Evolutionary conservation across 1,140 invertebrate genomes (phyloP), one percentile per base, ranked within the genome.

Genomic region (Glomeris maerens): DNA sequence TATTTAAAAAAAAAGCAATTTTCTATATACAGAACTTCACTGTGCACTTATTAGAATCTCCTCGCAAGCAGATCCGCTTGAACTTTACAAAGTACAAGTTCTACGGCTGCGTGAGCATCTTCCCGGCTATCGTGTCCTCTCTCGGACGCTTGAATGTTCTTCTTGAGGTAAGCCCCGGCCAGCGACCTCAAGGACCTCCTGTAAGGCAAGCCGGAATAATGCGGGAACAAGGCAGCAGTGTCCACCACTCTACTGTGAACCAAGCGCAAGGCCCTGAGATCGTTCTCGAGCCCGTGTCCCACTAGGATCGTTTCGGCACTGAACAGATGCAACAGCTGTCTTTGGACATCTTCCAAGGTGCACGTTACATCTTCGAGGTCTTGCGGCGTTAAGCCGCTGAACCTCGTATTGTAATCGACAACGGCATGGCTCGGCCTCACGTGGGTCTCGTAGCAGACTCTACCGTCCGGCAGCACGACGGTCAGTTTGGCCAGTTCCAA

Each of bases 91-190:
- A 91, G 63, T 66, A 91, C 83, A 2, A 97, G 65, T 58, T 93
- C 83, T 64, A 94, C 72, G 49, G 81, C 86, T 2, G 81, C 77
- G 7, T 75, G 69, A 0, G 91, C 88, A 64, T 97, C 92, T 65
- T 96, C 91, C 31, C 78, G 71, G 55, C 88, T 87, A 64, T 91
- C 80, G 67, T 96, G 92, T 13, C 84, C 83, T 0, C 66, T 65
- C 58, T 72, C 68, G 42, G 67, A 61, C 27, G 67, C 60, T 62
- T 96, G 91, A 31, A 97, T 93, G 40, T 79, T 76, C 27, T 78
- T 76, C 14, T 78, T 73, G 1, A 96, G 67, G 49, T 78, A 66
- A 23, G 73, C 75, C 14, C 72, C 69, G 4, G 79, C 79, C 1
- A 97, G 68, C 13, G 74, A 78, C 54, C 81, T 83, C 22, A 97